Evolutionary conservation across 2,797 vertebrate genomes (phyloP), one percentile per base, ranked within the genome.

Genomic region (Linurgus olivaceus): DNA sequence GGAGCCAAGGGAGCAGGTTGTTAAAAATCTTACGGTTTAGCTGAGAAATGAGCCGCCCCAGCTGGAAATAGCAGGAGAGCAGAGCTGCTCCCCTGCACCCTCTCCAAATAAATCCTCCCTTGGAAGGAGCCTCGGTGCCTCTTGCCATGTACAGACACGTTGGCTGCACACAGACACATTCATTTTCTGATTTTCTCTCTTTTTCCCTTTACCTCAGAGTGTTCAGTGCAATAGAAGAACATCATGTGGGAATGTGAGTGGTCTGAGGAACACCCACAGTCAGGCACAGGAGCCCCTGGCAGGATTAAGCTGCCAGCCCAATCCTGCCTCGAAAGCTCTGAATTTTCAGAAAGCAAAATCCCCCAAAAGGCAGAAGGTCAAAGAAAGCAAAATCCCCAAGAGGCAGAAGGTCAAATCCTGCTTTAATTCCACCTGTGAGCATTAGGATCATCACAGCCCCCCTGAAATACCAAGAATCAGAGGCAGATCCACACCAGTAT

Each of bases 381-480:
- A 67, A 76, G 51, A 58, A 62, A 73, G 25, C 14, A 54, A 89
- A 85, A 82, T 31, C 7, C 17, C 13, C 13, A 9, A 18, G 48
- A 79, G 51, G 63, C 63, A 94, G 45, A 65, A 71, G 29, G 61
- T 54, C 68, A 80, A 71, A 74, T 37, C 45, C 86, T 61, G 45
- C 78, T 92, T 51, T 18, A 47, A 65, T 15, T 31, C 52, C 40
- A 48, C 19, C 51, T 23, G 63, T n/a, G 51, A 8, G 7, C 38
- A 55, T 7, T 5, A 4, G 40, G 37, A 63, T 7, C 6, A 4
- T 17, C 47, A 12, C 3, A 25, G 20, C 24, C 20, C 19, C 37
- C 2, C 2, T 1, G 38, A 45, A 70, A 65, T 1, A 4, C 23
- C 2, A 7, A 11, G 47, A 63, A 28, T 28, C 1, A 38, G 50